A percentile compares a stretch with the other conserved stretches of the same genome.
Conservation (phyloP, 2,888 invertebrate species). For the Boloria selene region DNA sequence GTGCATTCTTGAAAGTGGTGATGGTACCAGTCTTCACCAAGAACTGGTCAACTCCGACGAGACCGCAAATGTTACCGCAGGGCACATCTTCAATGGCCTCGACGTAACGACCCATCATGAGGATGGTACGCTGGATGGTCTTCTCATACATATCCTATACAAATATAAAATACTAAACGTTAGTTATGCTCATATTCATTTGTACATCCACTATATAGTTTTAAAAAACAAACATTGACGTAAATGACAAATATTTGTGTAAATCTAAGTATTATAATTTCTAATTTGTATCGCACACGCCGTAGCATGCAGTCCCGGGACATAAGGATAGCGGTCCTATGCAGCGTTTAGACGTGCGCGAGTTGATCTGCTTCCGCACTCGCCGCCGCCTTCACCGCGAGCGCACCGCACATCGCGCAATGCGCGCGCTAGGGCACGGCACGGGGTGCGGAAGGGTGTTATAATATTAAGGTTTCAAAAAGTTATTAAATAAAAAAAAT, state of each 20-base stretch:
- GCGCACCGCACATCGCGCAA: conserved; percentile 58
- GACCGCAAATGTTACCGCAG: conserved; percentile 99
- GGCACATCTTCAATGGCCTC: conserved; percentile 99
- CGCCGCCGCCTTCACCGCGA: conserved; percentile 53
- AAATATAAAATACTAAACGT: conserved; percentile 23
- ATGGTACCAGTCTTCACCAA: conserved; percentile 99
- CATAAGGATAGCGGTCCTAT: conserved; percentile 92
- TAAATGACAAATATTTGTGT: too few relatives aligned
- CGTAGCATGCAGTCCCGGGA: conserved; percentile 85
- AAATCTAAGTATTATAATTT: conserved; percentile 19
- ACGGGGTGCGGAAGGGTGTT: conserved; percentile 54
- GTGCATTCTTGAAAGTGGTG: conserved; percentile 98
- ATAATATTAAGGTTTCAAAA: not conserved
- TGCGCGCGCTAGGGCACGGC: conserved; percentile 60
- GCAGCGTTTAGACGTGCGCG: conserved; percentile 85
- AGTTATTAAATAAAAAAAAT: not conserved
- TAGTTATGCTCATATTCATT: too few relatives aligned
- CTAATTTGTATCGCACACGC: conserved; percentile 70
- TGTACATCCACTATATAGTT: too few relatives aligned
- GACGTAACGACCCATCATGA: conserved; percentile 99
- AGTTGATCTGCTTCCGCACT: conserved; percentile 82
- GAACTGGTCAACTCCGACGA: conserved; percentile 99
- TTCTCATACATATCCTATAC: conserved; percentile 96
- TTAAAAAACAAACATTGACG: too few relatives aligned
- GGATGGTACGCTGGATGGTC: conserved; percentile 99